Evolutionary conservation across 1,140 invertebrate species (phyloP).

Genomic region (Laupala kohalensis): DNA sequence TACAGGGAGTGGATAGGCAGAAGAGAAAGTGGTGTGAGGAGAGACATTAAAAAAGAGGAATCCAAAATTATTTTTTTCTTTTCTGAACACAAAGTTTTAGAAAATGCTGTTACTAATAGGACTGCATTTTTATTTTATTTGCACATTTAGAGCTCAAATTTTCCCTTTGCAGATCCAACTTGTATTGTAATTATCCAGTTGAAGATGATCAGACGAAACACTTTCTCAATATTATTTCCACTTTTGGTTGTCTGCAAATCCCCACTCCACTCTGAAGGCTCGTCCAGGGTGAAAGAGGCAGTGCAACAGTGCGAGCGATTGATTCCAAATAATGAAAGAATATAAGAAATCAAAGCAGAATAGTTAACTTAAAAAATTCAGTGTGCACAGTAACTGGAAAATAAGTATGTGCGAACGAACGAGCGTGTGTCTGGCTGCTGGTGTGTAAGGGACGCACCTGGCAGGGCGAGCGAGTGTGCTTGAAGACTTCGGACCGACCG

Average conservation of each 20-base stretch:
- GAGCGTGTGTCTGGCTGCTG: conserved; percentile 12
- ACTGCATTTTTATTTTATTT: neutral
- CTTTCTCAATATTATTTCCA: conserved; percentile 17
- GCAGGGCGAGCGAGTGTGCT: conserved; percentile 9
- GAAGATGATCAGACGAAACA: conserved; percentile 14
- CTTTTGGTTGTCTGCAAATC: conserved; percentile 19
- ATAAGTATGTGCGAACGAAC: conserved; percentile 13
- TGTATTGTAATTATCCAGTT: conserved; percentile 8
- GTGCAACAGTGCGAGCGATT: conserved; percentile 16
- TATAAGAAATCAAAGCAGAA: conserved; percentile 6
- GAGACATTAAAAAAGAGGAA: neutral
- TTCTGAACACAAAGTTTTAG: too few relatives aligned
- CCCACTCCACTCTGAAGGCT: conserved; percentile 17
- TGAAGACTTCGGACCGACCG: conserved; percentile 13
- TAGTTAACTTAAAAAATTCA: conserved; percentile 10
- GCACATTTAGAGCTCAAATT: conserved; percentile 8
- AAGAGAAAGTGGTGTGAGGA: conserved; percentile 5
- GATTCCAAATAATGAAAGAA: conserved; percentile 12
- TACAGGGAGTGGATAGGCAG: conserved; percentile 1
- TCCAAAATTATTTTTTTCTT: neutral
- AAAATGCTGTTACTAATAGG: too few relatives aligned
- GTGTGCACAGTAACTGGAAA: conserved; percentile 16
- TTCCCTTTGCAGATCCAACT: conserved; percentile 15
- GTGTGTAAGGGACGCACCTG: conserved; percentile 14
- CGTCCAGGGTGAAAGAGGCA: conserved; percentile 17